Percentiles rank a stretch among this genome's conserved stretches.
phyloP scores from a whole-genome alignment of 2,113 vertebrate species.

The Todiramphus saurophagus region DNA sequence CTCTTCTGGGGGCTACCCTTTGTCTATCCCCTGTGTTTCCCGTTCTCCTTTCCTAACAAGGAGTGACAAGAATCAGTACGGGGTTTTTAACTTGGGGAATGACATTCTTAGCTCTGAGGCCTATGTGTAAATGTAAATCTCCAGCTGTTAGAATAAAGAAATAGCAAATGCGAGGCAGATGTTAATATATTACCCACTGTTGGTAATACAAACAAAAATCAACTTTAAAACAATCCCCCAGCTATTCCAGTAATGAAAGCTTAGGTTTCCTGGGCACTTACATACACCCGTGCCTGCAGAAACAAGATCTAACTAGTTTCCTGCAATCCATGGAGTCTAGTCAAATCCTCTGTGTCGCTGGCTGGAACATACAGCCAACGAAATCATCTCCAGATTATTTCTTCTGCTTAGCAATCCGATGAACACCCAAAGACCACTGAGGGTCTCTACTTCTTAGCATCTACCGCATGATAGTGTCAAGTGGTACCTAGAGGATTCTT shows the following conservation, averaged over 20 bases:
- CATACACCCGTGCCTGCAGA: neutral
- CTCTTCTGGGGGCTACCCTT: neutral
- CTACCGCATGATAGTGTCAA: neutral
- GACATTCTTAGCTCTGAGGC: slow-evolving; percentile 29
- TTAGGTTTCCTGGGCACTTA: neutral
- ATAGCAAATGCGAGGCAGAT: neutral
- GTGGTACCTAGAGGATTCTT: neutral
- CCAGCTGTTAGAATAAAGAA: slow-evolving; percentile 37
- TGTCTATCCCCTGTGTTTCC: neutral
- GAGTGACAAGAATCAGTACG: neutral
- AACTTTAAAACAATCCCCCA: neutral
- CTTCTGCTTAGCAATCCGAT: neutral
- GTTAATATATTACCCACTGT: neutral
- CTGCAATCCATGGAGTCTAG: neutral
- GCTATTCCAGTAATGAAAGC: neutral
- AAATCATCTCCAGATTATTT: neutral
- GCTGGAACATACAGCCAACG: neutral
- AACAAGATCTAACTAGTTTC: neutral
- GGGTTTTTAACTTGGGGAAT: slow-evolving; percentile 7
- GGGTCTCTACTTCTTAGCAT: neutral
- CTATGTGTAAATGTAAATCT: slow-evolving; percentile 25
- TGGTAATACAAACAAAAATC: slow-evolving; percentile 12
- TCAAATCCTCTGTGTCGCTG: neutral
- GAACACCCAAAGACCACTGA: neutral
- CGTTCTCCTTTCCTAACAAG: neutral